Evolutionary conservation across 2,888 invertebrate species (phyloP).

Genomic region (Torymus texanus): DNA sequence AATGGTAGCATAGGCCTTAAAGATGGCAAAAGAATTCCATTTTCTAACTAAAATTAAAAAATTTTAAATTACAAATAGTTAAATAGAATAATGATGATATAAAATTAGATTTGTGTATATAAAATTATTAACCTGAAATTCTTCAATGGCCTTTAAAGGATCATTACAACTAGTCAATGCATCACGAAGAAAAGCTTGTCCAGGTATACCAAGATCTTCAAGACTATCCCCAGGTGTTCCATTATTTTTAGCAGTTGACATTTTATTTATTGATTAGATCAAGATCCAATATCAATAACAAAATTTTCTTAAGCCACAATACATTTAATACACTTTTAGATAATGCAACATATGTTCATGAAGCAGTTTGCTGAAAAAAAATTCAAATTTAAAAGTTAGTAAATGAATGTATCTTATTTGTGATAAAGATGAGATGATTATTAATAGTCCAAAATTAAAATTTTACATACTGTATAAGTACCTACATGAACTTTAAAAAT

Average conservation of each 20-base stretch:
- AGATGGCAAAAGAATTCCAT: slow-evolving; percentile 94
- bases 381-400: no score
- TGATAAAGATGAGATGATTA: no score
- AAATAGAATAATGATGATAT: neutral
- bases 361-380: no score
- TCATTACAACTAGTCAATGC: slow-evolving; percentile 96
- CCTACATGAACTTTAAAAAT: no score
- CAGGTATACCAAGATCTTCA: slow-evolving; percentile 91
- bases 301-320: no score
- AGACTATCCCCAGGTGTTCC: slow-evolving; percentile 79
- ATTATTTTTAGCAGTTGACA: slow-evolving; percentile 68
- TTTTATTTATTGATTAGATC: slow-evolving; percentile 52
- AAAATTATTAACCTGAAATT: slow-evolving; percentile 85
- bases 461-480: no score
- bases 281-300: no score
- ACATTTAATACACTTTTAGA: no score
- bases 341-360: no score
- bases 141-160: slow-evolving; percentile 98
- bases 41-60: slow-evolving; percentile 82
- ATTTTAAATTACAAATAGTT: slow-evolving; percentile 4
- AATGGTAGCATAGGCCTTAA: slow-evolving; percentile 95
- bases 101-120: slow-evolving; percentile 11
- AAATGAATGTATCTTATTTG: no score
- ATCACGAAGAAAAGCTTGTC: slow-evolving; percentile 89
- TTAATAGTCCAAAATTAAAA: no score